Evolutionary conservation across 2,888 invertebrate genomes (phyloP).

Genomic region (Bursaphelenchus okinawaensis): DNA sequence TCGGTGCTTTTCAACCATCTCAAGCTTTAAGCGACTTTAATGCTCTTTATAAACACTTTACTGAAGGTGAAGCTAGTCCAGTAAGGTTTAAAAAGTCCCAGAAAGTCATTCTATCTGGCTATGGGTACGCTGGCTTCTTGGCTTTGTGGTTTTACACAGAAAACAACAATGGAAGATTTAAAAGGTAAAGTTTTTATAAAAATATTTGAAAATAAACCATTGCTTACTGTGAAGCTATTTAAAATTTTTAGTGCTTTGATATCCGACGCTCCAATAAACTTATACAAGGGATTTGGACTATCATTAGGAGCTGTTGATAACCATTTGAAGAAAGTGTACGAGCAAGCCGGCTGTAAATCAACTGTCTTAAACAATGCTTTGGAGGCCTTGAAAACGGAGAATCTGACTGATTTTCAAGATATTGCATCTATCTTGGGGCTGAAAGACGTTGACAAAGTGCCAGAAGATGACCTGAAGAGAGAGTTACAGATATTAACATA

Average conservation of each 20-base stretch:
- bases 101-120: neutral
- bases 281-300: neutral
- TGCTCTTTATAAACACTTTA: neutral
- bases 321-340: conserved; percentile 1
- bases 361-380: neutral
- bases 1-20: neutral
- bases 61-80: neutral
- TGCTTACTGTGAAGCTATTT: neutral
- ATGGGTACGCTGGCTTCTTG: conserved; percentile 3
- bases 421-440: neutral
- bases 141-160: neutral
- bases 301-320: neutral
- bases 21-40: neutral
- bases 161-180: neutral
- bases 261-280: neutral
- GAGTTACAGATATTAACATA: neutral
- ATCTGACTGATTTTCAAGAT: neutral
- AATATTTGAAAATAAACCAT: neutral
- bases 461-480: neutral
- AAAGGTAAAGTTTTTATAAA: neutral
- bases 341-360: neutral
- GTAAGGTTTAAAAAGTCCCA: neutral
- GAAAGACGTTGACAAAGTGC: neutral
- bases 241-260: neutral
- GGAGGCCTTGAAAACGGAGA: neutral